Evolutionary conservation across 2,888 invertebrate species (phyloP).

Genomic region (Peribatodes rhomboidaria): DNA sequence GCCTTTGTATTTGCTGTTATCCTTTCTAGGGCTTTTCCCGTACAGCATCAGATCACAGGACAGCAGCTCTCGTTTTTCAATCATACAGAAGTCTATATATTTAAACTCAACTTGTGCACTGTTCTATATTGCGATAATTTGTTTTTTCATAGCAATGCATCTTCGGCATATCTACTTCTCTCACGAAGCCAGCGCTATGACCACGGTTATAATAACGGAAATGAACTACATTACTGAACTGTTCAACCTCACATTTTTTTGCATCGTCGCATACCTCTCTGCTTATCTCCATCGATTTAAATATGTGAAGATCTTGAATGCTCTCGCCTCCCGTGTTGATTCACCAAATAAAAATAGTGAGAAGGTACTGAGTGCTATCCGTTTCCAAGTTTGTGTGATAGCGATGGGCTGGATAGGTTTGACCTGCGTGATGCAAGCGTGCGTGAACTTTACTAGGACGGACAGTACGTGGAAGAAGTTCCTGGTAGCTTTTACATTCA

Average conservation of each 20-base stretch:
- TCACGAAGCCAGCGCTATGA: constrained; percentile 56
- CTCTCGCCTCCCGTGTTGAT: constrained; percentile 57
- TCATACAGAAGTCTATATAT: constrained; percentile 65
- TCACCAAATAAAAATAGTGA: constrained; percentile 50
- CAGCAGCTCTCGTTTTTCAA: constrained; percentile 50
- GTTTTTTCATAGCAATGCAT: constrained; percentile 61
- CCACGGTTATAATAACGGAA: constrained; percentile 63
- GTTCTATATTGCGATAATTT: constrained; percentile 54
- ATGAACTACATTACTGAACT: constrained; percentile 72
- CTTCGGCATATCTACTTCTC: constrained; percentile 56
- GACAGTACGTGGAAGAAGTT: constrained; percentile 69
- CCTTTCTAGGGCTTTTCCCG: constrained; percentile 62
- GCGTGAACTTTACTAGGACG: constrained; percentile 63
- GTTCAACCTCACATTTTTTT: constrained; percentile 53
- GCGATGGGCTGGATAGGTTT: constrained; percentile 50
- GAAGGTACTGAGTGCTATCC: constrained; percentile 53
- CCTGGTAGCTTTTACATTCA: constrained; percentile 64
- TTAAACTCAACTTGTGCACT: constrained; percentile 64
- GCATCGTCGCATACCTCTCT: constrained; percentile 60
- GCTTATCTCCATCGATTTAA: constrained; percentile 61
- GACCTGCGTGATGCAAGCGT: constrained; percentile 55
- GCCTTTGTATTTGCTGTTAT: constrained; percentile 58
- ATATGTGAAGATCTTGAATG: constrained; percentile 67
- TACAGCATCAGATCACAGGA: constrained; percentile 57
- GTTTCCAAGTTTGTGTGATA: constrained; percentile 55